Evolutionary conservation across 2,113 vertebrate genomes (phyloP).

Genomic region (Hirundichthys speculiger): DNA sequence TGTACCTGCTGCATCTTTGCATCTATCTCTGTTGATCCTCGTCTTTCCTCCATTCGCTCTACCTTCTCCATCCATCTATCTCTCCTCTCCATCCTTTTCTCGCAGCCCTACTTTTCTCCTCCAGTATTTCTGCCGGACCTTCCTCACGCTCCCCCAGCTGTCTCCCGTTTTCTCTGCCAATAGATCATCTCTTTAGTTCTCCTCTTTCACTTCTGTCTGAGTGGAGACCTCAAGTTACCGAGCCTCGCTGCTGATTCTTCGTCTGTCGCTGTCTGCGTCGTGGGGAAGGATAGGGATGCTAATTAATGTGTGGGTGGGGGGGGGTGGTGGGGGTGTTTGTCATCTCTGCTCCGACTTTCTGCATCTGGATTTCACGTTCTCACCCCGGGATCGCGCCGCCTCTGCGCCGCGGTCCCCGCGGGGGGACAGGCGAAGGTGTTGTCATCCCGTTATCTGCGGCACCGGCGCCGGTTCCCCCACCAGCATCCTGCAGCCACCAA

Average conservation of each 20-base stretch:
- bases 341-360: slow-evolving; percentile 18
- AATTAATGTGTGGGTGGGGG: slow-evolving; percentile 58
- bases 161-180: too few species aligned
- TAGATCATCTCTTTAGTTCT: neutral
- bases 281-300: slow-evolving; percentile 57
- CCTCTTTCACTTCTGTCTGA: slow-evolving; percentile 19
- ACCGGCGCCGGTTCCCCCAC: slow-evolving; percentile 39
- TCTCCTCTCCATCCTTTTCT: too few species aligned
- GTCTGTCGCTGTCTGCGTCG: slow-evolving; percentile 53
- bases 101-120: too few species aligned
- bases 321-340: slow-evolving; percentile 32
- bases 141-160: too few species aligned
- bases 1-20: slow-evolving; percentile 3
- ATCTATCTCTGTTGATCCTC: neutral
- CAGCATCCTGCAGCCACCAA: slow-evolving; percentile 6
- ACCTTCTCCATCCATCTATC: neutral
- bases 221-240: slow-evolving; percentile 40
- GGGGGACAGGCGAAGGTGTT: slow-evolving; percentile 61
- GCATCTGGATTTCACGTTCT: slow-evolving; percentile 43
- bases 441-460: slow-evolving; percentile 57
- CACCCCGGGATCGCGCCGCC: neutral
- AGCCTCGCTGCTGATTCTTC: slow-evolving; percentile 39
- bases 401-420: slow-evolving; percentile 33
- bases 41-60: slow-evolving; percentile 2
- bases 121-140: too few species aligned